Base-by-base conservation (phyloP, 2,888 invertebrate genomes). In the Neoaliturus tenellus region DNA sequence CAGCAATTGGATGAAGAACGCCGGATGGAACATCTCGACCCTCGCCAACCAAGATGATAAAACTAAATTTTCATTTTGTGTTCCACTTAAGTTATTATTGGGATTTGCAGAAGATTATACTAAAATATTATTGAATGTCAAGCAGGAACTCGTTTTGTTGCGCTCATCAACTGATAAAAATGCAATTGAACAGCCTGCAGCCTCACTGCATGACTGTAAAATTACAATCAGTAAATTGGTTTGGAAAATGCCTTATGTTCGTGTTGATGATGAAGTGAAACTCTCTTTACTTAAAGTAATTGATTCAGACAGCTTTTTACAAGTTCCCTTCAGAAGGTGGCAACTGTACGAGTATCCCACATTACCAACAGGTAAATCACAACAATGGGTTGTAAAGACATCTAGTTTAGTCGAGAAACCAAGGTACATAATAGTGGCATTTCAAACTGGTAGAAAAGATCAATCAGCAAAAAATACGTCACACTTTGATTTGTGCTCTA, bases 311-410 rank as follows among this genome's bases (percentile, higher is more conserved):
- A 35, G 23, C 31, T 35, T n/a, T 33, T 17, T 67, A 67, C 33
- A 33, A 35, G 20, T 67, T 3, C 67, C 67, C 31, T 67, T 67
- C 20, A 85, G 90, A 84, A 89, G 88, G 31, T 90, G 90, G 90
- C 89, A 90, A 82, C 73, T 90, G 28, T 33, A 67, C n/a, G 67
- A 67, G n/a, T n/a, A n/a, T n/a, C n/a, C n/a, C n/a, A n/a, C n/a
- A n/a, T n/a, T n/a, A n/a, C n/a, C n/a, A n/a, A n/a, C n/a, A n/a
- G n/a, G n/a, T n/a, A n/a, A n/a, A n/a, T n/a, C n/a, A n/a, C n/a
- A n/a, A n/a, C n/a, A n/a, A n/a, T n/a, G n/a, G n/a, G n/a, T n/a
- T n/a, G n/a, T n/a, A n/a, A n/a, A n/a, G n/a, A n/a, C n/a, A n/a
- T n/a, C n/a, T n/a, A n/a, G n/a, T n/a, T n/a, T n/a, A n/a, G n/a